phyloP scores from a whole-genome alignment of 2,113 vertebrate genomes.

The Meriones unguiculatus region DNA sequence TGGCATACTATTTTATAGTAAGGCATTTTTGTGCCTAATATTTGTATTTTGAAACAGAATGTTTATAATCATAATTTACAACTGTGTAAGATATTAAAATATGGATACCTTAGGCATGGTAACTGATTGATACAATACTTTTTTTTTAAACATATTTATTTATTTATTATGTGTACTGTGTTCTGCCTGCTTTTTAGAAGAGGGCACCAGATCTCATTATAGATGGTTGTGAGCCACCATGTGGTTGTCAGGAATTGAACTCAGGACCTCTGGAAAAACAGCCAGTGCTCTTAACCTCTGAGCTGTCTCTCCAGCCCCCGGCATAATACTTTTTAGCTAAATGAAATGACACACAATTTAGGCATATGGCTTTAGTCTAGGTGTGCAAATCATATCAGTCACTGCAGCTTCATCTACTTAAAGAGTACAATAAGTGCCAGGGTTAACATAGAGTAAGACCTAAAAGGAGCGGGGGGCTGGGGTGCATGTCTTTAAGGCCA shows the following conservation, averaged over 20 bases:
- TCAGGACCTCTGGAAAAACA: no score
- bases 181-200: no score
- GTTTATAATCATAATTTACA: slow-evolving; percentile 29
- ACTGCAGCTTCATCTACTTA: slow-evolving; percentile 29
- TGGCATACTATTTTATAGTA: slow-evolving; percentile 28
- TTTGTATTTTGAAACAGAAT: slow-evolving; percentile 19
- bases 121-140: background rate
- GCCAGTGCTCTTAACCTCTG: no score
- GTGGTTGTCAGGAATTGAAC: no score
- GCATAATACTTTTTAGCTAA: slow-evolving; percentile 26
- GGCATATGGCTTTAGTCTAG: background rate
- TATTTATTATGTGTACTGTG: no score
- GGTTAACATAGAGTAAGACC: slow-evolving; percentile 4
- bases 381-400: slow-evolving; percentile 22
- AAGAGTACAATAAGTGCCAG: slow-evolving; percentile 4
- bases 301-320: no score
- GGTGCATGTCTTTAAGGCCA: background rate
- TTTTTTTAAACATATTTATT: no score
- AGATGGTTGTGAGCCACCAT: no score
- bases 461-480: background rate
- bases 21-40: slow-evolving; percentile 32
- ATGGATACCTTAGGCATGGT: background rate
- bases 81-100: slow-evolving; percentile 21
- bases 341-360: slow-evolving; percentile 18
- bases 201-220: no score